A percentile compares a stretch with the other conserved stretches of the same genome.
phyloP scores from a whole-genome alignment of 2,888 invertebrate species.

The Epinotia ramella region DNA sequence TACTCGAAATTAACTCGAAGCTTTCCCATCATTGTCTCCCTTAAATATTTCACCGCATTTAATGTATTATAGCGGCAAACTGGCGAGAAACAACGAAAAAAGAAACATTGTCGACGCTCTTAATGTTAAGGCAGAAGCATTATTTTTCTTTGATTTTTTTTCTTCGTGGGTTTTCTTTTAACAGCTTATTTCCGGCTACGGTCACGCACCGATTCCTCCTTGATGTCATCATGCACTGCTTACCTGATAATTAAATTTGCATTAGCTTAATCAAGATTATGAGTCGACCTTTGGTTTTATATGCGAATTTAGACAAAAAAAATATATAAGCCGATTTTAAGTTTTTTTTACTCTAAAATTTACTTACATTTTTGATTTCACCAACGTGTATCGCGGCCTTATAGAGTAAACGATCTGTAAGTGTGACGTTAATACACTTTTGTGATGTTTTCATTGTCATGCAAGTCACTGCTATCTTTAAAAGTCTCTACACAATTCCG shows the following conservation, averaged over 20 bases:
- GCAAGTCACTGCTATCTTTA: no score
- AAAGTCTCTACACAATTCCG: no score
- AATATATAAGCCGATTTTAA: background rate
- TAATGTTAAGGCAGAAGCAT: background rate
- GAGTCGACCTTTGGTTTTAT: background rate
- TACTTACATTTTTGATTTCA: no score
- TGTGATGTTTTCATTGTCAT: no score
- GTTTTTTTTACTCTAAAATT: no score
- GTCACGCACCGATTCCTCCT: slow-evolving; percentile 24
- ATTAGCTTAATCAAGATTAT: slow-evolving; percentile 34
- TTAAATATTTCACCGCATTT: slow-evolving; percentile 22
- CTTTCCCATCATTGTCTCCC: slow-evolving; percentile 31
- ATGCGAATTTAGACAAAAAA: background rate
- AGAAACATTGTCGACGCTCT: background rate
- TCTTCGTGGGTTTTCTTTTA: background rate
- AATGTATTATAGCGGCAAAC: slow-evolving; percentile 21
- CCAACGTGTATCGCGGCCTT: no score
- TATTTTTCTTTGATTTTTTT: background rate
- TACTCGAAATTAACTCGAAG: slow-evolving; percentile 20
- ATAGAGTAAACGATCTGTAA: no score
- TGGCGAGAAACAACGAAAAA: background rate
- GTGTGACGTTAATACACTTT: no score
- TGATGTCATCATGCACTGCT: slow-evolving; percentile 40
- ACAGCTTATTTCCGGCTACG: slow-evolving; percentile 27
- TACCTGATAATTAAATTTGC: slow-evolving; percentile 36